A percentile compares a stretch with the other conserved stretches of the same genome.
These are phyloP conservation scores for Mayetiola destructor DNA, from an alignment of 2,888 invertebrate species.

Conservation along the genomic window DNA sequence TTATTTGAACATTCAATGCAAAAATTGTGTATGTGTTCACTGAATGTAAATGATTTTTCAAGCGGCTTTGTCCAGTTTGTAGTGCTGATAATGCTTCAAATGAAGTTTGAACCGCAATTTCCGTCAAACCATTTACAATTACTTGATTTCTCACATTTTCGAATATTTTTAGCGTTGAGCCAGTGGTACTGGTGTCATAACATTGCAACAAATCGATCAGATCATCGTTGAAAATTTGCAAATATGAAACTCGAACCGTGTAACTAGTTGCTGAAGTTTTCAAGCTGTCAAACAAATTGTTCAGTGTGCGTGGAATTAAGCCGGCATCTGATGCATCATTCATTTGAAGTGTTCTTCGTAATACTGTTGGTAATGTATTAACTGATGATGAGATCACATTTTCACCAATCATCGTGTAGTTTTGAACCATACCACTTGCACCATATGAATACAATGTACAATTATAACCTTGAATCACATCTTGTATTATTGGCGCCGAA, in stretches of 20 bases:
- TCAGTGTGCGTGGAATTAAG: neutral
- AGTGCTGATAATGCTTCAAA: neutral
- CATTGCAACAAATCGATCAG: neutral
- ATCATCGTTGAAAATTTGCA: conserved; percentile 1
- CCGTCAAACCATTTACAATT: neutral
- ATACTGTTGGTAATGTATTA: neutral
- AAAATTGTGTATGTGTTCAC: neutral
- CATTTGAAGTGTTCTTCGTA: neutral
- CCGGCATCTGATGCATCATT: neutral
- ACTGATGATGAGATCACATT: neutral
- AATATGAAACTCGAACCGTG: neutral
- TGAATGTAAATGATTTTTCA: neutral
- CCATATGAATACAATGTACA: conserved; percentile 1
- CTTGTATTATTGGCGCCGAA: neutral
- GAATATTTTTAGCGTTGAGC: neutral
- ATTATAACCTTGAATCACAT: neutral
- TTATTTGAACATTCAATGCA: neutral
- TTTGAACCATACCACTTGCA: neutral
- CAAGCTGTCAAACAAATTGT: neutral
- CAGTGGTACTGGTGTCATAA: neutral
- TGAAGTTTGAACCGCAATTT: neutral
- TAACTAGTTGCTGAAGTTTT: conserved; percentile 2
- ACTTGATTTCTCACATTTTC: neutral
- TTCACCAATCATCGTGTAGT: neutral
- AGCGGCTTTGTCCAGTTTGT: neutral